Base-by-base conservation (phyloP, 2,888 invertebrate genomes). In the Pandemis corylana region DNA sequence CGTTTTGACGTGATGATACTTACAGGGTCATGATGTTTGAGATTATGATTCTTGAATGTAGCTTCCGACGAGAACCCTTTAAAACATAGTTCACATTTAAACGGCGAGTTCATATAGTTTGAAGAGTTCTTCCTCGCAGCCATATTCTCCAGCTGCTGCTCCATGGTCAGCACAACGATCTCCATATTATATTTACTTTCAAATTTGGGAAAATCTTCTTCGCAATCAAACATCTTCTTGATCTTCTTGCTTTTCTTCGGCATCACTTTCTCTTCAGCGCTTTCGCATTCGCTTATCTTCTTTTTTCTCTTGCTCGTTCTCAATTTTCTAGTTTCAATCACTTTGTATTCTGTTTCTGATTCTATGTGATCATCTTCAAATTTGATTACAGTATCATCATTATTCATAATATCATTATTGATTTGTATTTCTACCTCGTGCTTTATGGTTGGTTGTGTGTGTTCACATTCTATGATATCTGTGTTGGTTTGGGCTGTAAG, bases 61-160 rank as follows among this genome's bases (percentile, higher is more conserved):
- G 74, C 70, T 13, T 78, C 78, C 0, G 76, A 73, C 0, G 77
- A 77, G 7, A 78, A 78, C n/a, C 78, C 78, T 46, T 78, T 78
- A 28, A 70, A 78, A 10, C 78, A 78, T 15, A 71, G 51, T 9
- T 74, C 77, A 15, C 78, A 78, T 12, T 76, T 76, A 44, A 70
- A 76, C n/a, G 76, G 72, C 0, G 77, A 77, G 13, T 77, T 74
- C 28, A 70, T 67, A 28, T 77, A 78, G n/a, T 78, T 78, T 9
- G 77, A 76, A 2, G 61, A 72, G 53, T 77, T 75, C 20, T 67
- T 76, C 41, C 78, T 68, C 7, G 77, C 76, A 7, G 62, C 20
- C 70, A 78, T 77, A 56, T 78, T 76, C 7, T 76, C 77, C 13
- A 76, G 20, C 44, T 78, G 78, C 46, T 78, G 76, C 0, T 78